Conservation (phyloP, 2,797 vertebrate species). For the Spheniscus humboldti region DNA sequence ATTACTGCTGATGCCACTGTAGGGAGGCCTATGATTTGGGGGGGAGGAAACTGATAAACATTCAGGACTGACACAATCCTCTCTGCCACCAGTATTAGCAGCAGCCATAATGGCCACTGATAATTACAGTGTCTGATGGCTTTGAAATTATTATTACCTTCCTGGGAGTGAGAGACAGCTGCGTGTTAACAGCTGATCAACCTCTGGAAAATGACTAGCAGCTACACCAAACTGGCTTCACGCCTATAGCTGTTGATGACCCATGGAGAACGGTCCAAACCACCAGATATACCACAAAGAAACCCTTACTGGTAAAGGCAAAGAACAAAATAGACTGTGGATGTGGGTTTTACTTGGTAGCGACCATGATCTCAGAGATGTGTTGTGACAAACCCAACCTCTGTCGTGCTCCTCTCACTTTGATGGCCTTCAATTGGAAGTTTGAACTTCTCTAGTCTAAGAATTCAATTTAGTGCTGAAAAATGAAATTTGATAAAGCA, state of each 20-base stretch:
- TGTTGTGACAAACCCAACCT: neutral
- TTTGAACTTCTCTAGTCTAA: neutral
- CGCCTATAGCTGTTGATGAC: accelerated
- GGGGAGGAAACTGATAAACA: neutral
- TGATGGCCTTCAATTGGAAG: neutral
- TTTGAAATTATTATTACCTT: neutral
- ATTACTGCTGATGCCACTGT: neutral
- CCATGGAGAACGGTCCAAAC: neutral
- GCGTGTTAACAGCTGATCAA: neutral
- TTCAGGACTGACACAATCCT: neutral
- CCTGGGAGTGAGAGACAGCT: neutral
- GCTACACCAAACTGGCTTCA: neutral
- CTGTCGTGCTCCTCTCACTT: neutral
- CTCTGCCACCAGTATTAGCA: neutral
- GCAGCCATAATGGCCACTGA: neutral
- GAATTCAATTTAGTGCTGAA: neutral
- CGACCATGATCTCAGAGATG: neutral
- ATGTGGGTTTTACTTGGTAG: neutral
- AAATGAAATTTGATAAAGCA: neutral
- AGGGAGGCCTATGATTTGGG: neutral
- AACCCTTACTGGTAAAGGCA: neutral
- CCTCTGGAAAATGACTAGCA: neutral
- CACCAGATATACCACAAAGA: neutral
- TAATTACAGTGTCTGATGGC: neutral
- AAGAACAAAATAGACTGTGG: neutral